Evolutionary conservation across 2,113 vertebrate genomes (phyloP).

Genomic region (Myiopsitta monachus): DNA sequence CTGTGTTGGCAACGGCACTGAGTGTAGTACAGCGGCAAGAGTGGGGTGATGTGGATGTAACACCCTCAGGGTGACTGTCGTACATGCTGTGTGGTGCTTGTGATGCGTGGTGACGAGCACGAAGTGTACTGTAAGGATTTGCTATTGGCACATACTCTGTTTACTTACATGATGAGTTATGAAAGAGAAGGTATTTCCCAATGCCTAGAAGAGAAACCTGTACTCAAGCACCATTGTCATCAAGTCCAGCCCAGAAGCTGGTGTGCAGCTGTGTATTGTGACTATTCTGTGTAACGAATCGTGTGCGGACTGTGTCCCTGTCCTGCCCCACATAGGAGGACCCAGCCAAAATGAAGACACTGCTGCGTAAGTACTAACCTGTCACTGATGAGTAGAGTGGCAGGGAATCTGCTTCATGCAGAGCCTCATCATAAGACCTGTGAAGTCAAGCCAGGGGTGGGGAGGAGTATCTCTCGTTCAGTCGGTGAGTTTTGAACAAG

Average conservation of each 20-base stretch:
- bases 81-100: rapidly evolving
- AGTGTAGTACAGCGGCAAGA: rapidly evolving
- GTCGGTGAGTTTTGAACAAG: not conserved
- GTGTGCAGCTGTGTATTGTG: not conserved
- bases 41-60: rapidly evolving
- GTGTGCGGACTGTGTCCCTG: not conserved
- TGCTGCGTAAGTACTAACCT: conserved; percentile 20
- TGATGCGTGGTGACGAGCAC: not conserved
- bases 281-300: not conserved
- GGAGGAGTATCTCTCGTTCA: not conserved
- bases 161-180: not conserved
- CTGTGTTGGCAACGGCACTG: rapidly evolving
- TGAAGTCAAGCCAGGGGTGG: rapidly evolving
- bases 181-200: not conserved
- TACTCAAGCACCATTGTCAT: rapidly evolving
- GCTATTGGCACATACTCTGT: not conserved
- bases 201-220: not conserved
- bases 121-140: rapidly evolving
- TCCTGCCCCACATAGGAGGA: not conserved
- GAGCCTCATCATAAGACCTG: not conserved
- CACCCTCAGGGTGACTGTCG: rapidly evolving
- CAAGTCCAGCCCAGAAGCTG: not conserved
- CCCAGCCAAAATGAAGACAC: not conserved
- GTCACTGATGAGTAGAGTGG: not conserved
- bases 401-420: not conserved